A percentile compares a stretch with the other conserved stretches of the same genome.
These are phyloP conservation scores for Sarotherodon lohbergeri DNA, from an alignment of 2,113 vertebrate species.

Conservation along the genomic window DNA sequence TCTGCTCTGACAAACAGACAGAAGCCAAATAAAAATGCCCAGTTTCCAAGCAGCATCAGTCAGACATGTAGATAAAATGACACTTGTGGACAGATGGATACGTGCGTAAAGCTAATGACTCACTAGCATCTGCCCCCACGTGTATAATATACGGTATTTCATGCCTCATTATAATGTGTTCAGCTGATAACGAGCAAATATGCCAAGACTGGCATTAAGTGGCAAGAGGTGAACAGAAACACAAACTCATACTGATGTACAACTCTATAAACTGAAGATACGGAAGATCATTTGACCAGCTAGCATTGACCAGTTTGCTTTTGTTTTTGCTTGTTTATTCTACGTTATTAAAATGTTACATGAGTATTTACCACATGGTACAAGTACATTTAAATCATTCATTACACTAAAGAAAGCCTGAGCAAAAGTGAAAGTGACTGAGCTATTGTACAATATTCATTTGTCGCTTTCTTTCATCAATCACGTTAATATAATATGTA, in stretches of 20 bases:
- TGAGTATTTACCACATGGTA: background rate
- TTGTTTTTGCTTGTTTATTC: background rate
- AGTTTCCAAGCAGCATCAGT: background rate
- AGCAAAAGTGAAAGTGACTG: background rate
- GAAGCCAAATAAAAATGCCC: background rate
- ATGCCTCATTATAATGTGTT: background rate
- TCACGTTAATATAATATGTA: background rate
- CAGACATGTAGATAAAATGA: background rate
- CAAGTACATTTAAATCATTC: background rate
- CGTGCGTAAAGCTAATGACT: background rate
- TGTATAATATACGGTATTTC: background rate
- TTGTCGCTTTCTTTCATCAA: background rate
- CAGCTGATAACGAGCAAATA: background rate
- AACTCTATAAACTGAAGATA: background rate
- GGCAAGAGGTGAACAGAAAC: background rate
- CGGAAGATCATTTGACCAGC: background rate
- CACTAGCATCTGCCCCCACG: background rate
- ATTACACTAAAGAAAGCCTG: background rate
- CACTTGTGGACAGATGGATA: background rate
- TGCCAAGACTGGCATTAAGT: background rate
- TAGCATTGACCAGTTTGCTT: background rate
- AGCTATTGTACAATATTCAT: background rate
- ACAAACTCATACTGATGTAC: background rate
- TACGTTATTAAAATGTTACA: background rate
- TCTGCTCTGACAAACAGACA: slow-evolving; percentile 20